Conservation (phyloP, 2,797 vertebrate species). For the Agapornis canus region DNA sequence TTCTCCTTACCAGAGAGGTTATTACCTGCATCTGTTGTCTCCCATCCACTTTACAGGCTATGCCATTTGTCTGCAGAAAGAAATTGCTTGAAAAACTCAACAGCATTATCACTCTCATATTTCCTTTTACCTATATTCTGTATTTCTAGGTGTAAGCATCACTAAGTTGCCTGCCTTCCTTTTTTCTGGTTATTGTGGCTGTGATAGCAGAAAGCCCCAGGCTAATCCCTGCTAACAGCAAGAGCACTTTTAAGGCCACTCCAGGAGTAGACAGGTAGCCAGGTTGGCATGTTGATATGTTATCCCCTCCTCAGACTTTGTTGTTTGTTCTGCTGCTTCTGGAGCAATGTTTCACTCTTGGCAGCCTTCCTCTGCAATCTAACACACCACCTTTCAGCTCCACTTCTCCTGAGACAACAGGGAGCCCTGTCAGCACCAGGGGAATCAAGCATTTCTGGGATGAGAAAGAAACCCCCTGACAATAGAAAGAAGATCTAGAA, state of each 20-base stretch:
- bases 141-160: not conserved
- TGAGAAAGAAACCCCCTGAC: not conserved
- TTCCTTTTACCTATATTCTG: not conserved
- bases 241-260: not conserved
- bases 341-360: not conserved
- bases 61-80: not conserved
- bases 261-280: not conserved
- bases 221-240: not conserved
- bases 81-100: not conserved
- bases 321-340: constrained; percentile 3
- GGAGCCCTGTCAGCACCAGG: not conserved
- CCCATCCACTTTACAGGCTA: not conserved
- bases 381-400: not conserved
- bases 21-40: not conserved
- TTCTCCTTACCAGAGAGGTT: rapidly evolving
- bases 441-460: constrained; percentile 1
- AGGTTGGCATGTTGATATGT: not conserved
- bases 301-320: not conserved
- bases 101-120: not conserved
- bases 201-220: not conserved
- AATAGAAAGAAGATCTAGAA: not conserved
- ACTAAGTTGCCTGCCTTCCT: not conserved
- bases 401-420: not conserved
- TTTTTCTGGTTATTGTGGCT: not conserved
- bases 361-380: not conserved